Conservation (phyloP, 35 echinoderm and acorn worm genomes). For the Apostichopus parvimensis region DNA sequence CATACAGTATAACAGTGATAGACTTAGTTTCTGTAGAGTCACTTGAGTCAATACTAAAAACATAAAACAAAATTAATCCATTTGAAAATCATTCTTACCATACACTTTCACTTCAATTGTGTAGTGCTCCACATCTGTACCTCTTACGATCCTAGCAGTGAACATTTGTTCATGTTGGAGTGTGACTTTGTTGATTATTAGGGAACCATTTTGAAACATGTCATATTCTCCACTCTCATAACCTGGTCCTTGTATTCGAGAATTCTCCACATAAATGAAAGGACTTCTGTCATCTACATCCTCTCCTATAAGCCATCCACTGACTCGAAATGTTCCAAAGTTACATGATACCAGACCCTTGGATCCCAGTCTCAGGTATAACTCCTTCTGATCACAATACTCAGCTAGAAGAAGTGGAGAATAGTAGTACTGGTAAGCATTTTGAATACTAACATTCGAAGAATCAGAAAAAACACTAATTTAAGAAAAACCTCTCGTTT, state of each 20-base stretch:
- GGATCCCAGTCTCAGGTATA: background rate
- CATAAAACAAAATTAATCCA: too few species aligned
- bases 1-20: too few species aligned
- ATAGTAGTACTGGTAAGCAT: too few species aligned
- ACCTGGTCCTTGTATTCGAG: background rate
- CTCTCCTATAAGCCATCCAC: background rate
- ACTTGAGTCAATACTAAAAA: too few species aligned
- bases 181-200: background rate
- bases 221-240: background rate
- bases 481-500: too few species aligned
- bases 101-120: too few species aligned
- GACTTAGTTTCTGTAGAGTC: too few species aligned
- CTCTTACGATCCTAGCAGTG: background rate
- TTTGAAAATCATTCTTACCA: too few species aligned
- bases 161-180: background rate
- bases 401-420: too few species aligned
- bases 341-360: background rate
- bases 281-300: background rate
- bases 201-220: background rate
- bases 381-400: background rate
- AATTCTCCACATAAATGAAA: background rate
- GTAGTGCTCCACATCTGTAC: too few species aligned
- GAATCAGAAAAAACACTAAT: too few species aligned
- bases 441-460: too few species aligned
- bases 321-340: background rate